These are phyloP conservation scores for Petrocephalus sullivani DNA, from an alignment of 2,797 vertebrate species.

Conservation along the genomic window DNA sequence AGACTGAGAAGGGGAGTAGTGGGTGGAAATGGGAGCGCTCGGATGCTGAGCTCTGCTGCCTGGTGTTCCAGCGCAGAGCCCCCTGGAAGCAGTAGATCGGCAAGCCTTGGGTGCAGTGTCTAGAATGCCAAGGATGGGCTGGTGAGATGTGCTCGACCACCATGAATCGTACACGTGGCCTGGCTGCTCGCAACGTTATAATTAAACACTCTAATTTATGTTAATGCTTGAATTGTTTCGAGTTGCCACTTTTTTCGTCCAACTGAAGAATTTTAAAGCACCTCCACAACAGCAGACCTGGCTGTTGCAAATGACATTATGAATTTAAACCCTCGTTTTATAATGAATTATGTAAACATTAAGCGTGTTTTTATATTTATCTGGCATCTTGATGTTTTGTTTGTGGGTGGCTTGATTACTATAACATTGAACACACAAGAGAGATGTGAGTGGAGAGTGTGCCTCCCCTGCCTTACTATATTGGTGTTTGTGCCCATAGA, in stretches of 20 bases:
- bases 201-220: slow-evolving; percentile 4
- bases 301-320: not conserved
- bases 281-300: not conserved
- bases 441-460: not conserved
- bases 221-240: not conserved
- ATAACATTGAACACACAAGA: slow-evolving; percentile 1
- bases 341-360: slow-evolving; percentile 8
- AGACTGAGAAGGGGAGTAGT: not conserved
- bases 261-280: not conserved
- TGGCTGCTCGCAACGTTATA: not conserved
- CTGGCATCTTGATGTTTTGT: not conserved
- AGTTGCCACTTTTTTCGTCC: not conserved
- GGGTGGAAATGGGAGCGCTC: not conserved
- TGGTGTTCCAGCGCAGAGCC: not conserved
- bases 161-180: not conserved
- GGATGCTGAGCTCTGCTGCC: not conserved
- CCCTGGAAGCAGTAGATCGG: not conserved
- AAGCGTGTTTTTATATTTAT: slow-evolving; percentile 10
- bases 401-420: not conserved
- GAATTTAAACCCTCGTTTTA: not conserved
- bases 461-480: not conserved
- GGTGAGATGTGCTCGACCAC: not conserved
- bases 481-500: not conserved
- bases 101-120: not conserved
- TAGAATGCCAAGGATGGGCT: not conserved